Percentiles rank a stretch among this genome's conserved stretches.
These are phyloP conservation scores for Manis pentadactyla DNA, from an alignment of 2,797 vertebrate genomes.

Conservation along the genomic window DNA sequence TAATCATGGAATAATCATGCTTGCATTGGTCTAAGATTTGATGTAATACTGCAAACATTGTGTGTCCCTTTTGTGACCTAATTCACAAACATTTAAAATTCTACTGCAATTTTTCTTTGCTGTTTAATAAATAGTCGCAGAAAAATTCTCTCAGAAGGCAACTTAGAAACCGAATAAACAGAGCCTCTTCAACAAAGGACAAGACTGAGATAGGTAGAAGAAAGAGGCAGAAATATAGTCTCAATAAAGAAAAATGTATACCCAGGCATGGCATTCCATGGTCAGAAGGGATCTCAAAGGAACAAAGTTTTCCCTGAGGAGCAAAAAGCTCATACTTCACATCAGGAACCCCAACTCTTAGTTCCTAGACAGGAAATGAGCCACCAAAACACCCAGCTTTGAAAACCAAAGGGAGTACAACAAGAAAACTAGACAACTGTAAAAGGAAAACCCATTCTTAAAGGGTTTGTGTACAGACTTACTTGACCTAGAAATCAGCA, in stretches of 20 bases:
- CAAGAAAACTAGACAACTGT: background rate
- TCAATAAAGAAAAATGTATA: background rate
- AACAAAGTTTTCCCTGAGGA: background rate
- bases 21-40: no score
- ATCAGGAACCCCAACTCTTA: background rate
- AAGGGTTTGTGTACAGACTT: background rate
- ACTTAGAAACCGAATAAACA: background rate
- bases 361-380: background rate
- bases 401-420: background rate
- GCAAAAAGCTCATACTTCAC: background rate
- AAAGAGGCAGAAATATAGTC: background rate
- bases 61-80: no score
- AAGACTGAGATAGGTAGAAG: background rate
- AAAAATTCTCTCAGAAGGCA: background rate
- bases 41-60: no score
- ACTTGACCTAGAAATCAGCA: background rate
- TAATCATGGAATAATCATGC: no score
- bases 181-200: background rate
- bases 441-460: background rate
- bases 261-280: no score
- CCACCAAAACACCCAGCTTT: background rate
- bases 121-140: no score
- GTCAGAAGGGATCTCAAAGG: background rate
- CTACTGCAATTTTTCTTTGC: no score
- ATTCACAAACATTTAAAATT: no score